These are phyloP conservation scores for Erpetoichthys calabaricus DNA, from an alignment of 2,797 vertebrate species.

Conservation along the genomic window DNA sequence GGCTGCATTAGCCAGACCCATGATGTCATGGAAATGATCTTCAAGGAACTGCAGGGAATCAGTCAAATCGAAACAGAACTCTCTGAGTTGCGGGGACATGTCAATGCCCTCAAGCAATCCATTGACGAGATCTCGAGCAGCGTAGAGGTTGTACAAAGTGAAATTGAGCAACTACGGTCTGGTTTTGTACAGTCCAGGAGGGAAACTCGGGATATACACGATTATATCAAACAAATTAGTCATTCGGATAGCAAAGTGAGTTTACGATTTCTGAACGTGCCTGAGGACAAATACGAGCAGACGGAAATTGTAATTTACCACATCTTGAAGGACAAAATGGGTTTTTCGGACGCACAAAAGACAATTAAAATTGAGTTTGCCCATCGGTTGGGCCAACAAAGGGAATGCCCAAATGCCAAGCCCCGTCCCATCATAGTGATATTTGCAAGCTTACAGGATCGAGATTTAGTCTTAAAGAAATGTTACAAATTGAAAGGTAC, in stretches of 20 bases:
- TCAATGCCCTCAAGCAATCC: conserved; percentile 91
- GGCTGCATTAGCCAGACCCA: conserved; percentile 94
- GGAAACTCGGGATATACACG: conserved; percentile 91
- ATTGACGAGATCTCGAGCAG: conserved; percentile 98
- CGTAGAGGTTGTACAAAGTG: conserved; percentile 94
- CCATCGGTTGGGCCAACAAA: conserved; percentile 82
- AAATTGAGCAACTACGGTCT: conserved; percentile 89
- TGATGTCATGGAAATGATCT: conserved; percentile 99
- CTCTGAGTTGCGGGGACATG: conserved; percentile 86
- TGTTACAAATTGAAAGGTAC: conserved; percentile 97
- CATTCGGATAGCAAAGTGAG: conserved; percentile 81
- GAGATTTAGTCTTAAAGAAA: conserved; percentile 91
- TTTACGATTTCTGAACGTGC: conserved; percentile 85
- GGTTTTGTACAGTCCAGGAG: conserved; percentile 94
- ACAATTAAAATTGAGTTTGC: conserved; percentile 86
- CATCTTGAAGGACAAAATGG: conserved; percentile 87
- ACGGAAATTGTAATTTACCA: conserved; percentile 73
- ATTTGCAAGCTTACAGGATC: conserved; percentile 82
- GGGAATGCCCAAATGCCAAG: conserved; percentile 92
- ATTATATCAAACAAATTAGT: conserved; percentile 89
- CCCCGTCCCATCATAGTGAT: conserved; percentile 90
- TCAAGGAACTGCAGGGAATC: conserved; percentile 96
- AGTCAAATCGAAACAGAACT: conserved; percentile 97
- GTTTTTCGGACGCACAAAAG: conserved; percentile 73
- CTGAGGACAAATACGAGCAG: conserved; percentile 79